Base-by-base conservation (phyloP, 2,888 invertebrate species). In the Macaria notata region DNA sequence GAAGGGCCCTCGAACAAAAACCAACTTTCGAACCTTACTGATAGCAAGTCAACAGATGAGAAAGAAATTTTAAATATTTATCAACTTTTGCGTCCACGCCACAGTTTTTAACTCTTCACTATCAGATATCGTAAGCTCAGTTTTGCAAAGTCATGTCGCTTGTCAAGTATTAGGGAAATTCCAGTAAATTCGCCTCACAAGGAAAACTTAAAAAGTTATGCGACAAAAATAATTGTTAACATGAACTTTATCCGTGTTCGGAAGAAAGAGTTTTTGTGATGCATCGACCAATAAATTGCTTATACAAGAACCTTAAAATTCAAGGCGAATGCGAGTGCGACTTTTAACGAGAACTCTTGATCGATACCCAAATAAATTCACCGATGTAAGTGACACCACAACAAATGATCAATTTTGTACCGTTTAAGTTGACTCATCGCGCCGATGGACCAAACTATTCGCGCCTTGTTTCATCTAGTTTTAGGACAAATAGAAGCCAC, bases 1-100 rank as follows among this genome's bases (percentile, higher is more conserved):
- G 69, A 78, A 79, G 74, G 81, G 83, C 86, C 85, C 82, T 81
- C 70, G 66, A 54, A 72, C 71, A 79, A 86, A 86, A 87, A 88
- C 83, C 81, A 81, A 79, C 72, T 70, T 81, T 73, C 76, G 70
- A 72, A 70, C 70, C 72, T 70, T 69, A 70, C 64, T 75, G 73
- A 19, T 19, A 19, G 2, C 19, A 19, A 19, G 19, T 19, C 19
- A 19, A 19, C 19, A 19, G 19, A 19, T 19, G 19, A 19, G 19
- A 19, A 19, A 19, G 19, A 19, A 19, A 19, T 19, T 19, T 19
- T 19, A 1, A 19, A 19, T 19, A 1, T 19, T 19, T 19, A 19
- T 19, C 19, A 19, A 19, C 19, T 19, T 19, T 19, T 19, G 19
- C 19, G 19, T 19, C 19, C 19, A 19, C 19, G 2, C 1, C 1